Evolutionary conservation across 2,113 vertebrate species (phyloP).

Genomic region (Capreolus pygargus): DNA sequence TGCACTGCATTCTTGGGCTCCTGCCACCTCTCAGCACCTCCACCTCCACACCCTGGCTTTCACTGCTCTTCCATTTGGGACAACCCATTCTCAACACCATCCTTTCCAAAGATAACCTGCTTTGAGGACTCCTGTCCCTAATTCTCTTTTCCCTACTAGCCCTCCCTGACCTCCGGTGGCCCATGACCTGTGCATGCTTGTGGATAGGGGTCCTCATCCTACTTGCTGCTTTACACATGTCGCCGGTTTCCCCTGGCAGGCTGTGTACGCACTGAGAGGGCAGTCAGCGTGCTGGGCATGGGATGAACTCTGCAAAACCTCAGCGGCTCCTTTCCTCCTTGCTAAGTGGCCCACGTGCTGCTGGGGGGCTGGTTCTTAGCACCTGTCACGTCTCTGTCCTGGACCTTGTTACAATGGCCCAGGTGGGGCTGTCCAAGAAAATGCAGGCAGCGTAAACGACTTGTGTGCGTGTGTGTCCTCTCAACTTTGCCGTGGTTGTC

Average conservation of each 20-base stretch:
- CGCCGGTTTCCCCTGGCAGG: not conserved
- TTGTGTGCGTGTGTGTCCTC: not conserved
- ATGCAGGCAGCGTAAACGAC: no score
- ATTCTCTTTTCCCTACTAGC: not conserved
- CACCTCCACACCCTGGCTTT: not conserved
- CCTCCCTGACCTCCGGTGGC: not conserved
- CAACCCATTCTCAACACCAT: not conserved
- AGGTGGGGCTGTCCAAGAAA: fast-evolving
- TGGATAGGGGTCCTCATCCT: not conserved
- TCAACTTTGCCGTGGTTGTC: not conserved
- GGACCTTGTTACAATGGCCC: not conserved
- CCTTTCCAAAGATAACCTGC: not conserved
- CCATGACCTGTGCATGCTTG: not conserved
- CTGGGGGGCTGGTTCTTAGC: not conserved
- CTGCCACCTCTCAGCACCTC: fast-evolving
- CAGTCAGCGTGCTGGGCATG: not conserved
- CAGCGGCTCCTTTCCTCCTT: not conserved
- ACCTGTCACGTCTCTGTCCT: not conserved
- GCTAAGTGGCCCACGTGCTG: not conserved
- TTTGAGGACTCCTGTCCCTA: not conserved
- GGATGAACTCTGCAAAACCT: not conserved
- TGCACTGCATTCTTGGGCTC: fast-evolving
- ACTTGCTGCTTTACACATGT: not conserved
- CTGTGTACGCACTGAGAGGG: not conserved
- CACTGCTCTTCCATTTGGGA: not conserved